These are phyloP conservation scores for Eidolon helvum DNA, from an alignment of 2,113 vertebrate genomes.

Conservation along the genomic window DNA sequence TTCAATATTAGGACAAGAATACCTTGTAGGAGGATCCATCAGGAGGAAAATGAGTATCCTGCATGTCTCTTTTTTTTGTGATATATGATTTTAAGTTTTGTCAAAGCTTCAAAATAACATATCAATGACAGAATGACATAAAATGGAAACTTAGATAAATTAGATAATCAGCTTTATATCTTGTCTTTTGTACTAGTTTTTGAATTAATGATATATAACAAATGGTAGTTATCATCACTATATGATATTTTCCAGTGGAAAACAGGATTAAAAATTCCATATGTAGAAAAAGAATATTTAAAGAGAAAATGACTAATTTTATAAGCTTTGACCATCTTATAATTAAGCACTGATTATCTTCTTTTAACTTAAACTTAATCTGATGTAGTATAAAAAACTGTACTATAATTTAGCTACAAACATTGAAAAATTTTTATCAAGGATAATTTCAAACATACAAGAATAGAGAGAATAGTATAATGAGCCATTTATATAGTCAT, in stretches of 20 bases:
- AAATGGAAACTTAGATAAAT: constrained; percentile 13
- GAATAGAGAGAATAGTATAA: neutral
- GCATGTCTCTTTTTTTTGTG: too few relatives aligned
- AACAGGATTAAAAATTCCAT: neutral
- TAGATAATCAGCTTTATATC: neutral
- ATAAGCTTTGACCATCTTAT: neutral
- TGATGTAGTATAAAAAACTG: neutral
- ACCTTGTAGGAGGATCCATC: too few relatives aligned
- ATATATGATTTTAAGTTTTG: constrained; percentile 15
- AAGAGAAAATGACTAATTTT: constrained; percentile 9
- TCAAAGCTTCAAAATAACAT: neutral
- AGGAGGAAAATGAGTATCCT: too few relatives aligned
- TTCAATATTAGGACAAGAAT: too few relatives aligned
- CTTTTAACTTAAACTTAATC: neutral
- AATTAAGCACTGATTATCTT: neutral
- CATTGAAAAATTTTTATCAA: neutral
- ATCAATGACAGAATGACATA: neutral
- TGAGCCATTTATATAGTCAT: neutral
- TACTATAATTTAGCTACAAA: neutral
- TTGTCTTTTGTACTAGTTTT: neutral
- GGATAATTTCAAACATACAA: neutral
- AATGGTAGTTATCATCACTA: neutral
- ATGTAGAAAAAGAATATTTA: neutral
- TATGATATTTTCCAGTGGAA: neutral
- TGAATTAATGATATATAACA: constrained; percentile 11